These are phyloP conservation scores for Incurvaria masculella DNA, from an alignment of 2,888 invertebrate genomes.

Conservation along the genomic window DNA sequence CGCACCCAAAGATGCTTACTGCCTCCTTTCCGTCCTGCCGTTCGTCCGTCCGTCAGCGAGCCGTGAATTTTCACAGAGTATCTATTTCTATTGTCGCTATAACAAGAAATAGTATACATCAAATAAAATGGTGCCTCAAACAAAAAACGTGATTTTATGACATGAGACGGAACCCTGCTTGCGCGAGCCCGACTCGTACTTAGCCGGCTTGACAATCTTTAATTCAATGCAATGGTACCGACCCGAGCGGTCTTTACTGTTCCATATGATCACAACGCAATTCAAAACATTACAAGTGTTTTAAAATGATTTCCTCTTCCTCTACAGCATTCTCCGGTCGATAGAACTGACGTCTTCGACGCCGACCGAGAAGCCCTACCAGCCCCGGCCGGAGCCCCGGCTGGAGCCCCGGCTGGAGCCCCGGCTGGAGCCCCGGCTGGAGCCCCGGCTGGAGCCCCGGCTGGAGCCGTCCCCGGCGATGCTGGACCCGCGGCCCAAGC, in stretches of 20 bases:
- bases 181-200: no score
- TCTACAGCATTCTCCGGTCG: conserved; percentile 71
- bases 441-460: conserved; percentile 17
- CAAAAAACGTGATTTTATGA: no score
- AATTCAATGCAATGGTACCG: no score
- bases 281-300: background rate
- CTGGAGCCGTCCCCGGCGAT: background rate
- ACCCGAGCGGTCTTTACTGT: background rate
- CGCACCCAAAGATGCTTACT: no score
- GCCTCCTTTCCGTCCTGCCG: no score
- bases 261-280: background rate
- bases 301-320: conserved; percentile 18
- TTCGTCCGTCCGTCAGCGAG: no score
- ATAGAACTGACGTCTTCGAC: conserved; percentile 66
- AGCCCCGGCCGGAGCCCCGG: conserved; percentile 33
- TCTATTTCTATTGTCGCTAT: no score
- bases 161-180: no score
- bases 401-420: conserved; percentile 48
- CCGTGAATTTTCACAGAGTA: no score
- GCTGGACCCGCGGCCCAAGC: conserved; percentile 21
- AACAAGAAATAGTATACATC: no score
- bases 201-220: no score
- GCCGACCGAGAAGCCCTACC: conserved; percentile 19
- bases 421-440: conserved; percentile 25
- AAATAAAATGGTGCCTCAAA: no score